These are phyloP conservation scores for Mythimna lalbum DNA, from an alignment of 2,888 invertebrate species.

Conservation along the genomic window DNA sequence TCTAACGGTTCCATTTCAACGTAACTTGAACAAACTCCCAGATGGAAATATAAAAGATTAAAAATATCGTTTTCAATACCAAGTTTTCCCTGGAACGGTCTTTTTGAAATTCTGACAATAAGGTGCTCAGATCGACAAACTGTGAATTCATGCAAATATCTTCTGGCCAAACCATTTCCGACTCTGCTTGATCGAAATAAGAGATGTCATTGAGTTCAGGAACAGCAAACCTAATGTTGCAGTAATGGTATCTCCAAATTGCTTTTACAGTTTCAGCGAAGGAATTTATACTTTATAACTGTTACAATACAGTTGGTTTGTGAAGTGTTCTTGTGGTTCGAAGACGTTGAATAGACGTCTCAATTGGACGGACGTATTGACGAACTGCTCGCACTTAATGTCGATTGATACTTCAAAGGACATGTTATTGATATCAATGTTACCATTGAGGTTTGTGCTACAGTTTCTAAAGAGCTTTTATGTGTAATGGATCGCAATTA, in stretches of 20 bases:
- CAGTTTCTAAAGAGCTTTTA: slow-evolving; percentile 4
- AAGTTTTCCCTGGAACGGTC: slow-evolving; percentile 57
- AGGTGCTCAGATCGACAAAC: slow-evolving; percentile 36
- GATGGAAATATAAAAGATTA: slow-evolving; percentile 55
- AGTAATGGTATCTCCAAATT: slow-evolving; percentile 54
- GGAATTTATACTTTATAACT: slow-evolving; percentile 49
- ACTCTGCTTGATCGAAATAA: slow-evolving; percentile 34
- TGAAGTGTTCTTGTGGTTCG: slow-evolving; percentile 2
- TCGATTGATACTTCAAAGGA: slow-evolving; percentile 56
- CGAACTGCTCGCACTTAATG: slow-evolving; percentile 31
- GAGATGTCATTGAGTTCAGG: background rate
- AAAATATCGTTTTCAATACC: slow-evolving; percentile 66
- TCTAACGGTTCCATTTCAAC: slow-evolving; percentile 10
- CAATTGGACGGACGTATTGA: slow-evolving; percentile 58
- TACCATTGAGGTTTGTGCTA: slow-evolving; percentile 27
- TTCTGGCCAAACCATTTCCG: slow-evolving; percentile 17
- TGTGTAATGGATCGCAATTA: background rate
- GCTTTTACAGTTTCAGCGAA: slow-evolving; percentile 42
- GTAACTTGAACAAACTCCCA: slow-evolving; percentile 24
- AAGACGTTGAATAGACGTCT: slow-evolving; percentile 53
- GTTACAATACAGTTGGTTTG: slow-evolving; percentile 31
- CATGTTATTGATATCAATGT: slow-evolving; percentile 55
- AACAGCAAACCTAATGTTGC: slow-evolving; percentile 31
- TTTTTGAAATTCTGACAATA: slow-evolving; percentile 64
- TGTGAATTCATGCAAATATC: slow-evolving; percentile 1